Conservation (phyloP, 2,797 vertebrate species). For the Hypotaenidia philippensis region DNA sequence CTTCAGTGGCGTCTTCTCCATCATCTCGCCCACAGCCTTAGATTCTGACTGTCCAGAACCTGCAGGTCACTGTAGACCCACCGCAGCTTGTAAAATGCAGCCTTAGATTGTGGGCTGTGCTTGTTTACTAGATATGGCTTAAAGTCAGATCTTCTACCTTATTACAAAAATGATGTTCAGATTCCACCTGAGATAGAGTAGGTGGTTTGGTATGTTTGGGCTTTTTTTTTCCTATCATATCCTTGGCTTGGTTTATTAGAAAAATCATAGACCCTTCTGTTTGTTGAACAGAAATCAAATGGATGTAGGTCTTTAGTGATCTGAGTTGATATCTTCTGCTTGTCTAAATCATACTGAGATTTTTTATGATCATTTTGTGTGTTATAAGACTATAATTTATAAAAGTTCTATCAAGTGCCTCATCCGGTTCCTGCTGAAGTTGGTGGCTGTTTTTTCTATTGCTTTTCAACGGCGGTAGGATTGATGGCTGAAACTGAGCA, state of each 20-base stretch:
- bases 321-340: neutral
- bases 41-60: neutral
- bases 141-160: neutral
- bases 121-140: neutral
- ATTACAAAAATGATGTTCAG: neutral
- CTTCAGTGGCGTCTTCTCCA: neutral
- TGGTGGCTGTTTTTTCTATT: neutral
- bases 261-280: neutral
- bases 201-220: too few relatives aligned
- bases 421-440: neutral
- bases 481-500: slow-evolving; percentile 47
- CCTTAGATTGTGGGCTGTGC: neutral
- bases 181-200: neutral
- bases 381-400: neutral
- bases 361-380: slow-evolving; percentile 23
- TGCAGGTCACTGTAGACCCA: neutral
- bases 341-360: slow-evolving; percentile 1
- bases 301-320: neutral
- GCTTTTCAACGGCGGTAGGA: slow-evolving; percentile 27
- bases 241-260: neutral
- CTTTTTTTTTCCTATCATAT: neutral
- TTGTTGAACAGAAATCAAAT: slow-evolving; percentile 15
- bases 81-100: neutral
- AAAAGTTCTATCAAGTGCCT: neutral
- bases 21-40: neutral